phyloP scores from a whole-genome alignment of 2,797 vertebrate genomes.

The Dipus sagitta region DNA sequence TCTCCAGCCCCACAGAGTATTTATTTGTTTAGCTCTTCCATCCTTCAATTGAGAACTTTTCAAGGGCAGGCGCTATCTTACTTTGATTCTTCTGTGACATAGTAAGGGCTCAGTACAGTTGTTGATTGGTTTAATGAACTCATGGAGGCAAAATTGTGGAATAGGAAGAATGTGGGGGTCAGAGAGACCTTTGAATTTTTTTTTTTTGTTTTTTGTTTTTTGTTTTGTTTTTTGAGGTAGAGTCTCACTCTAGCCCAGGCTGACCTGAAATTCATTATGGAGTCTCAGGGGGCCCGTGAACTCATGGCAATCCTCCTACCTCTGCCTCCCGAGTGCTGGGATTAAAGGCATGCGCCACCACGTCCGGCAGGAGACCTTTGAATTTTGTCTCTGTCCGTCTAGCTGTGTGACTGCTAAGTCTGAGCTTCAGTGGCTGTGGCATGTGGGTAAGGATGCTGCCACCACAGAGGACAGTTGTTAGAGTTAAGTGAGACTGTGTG shows the following conservation, averaged over 20 bases:
- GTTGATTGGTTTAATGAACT: constrained; percentile 17
- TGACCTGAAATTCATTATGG: no score
- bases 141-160: neutral
- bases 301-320: no score
- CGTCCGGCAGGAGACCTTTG: constrained; percentile 8
- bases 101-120: neutral
- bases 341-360: no score
- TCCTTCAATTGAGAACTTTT: neutral
- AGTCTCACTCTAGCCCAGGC: no score
- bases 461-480: neutral
- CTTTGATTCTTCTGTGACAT: neutral
- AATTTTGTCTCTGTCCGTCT: constrained; percentile 14
- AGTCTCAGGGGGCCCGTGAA: no score
- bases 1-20: neutral
- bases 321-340: no score
- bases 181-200: constrained; percentile 1
- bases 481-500: neutral
- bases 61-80: neutral
- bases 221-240: no score
- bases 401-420: neutral
- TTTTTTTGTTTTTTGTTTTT: no score
- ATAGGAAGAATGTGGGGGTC: neutral
- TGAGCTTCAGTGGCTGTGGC: constrained; percentile 1
- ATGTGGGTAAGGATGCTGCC: neutral
- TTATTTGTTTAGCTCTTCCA: neutral